Evolutionary conservation across 2,113 vertebrate species (phyloP).

Genomic region (Rhynchopsitta pachyrhyncha): DNA sequence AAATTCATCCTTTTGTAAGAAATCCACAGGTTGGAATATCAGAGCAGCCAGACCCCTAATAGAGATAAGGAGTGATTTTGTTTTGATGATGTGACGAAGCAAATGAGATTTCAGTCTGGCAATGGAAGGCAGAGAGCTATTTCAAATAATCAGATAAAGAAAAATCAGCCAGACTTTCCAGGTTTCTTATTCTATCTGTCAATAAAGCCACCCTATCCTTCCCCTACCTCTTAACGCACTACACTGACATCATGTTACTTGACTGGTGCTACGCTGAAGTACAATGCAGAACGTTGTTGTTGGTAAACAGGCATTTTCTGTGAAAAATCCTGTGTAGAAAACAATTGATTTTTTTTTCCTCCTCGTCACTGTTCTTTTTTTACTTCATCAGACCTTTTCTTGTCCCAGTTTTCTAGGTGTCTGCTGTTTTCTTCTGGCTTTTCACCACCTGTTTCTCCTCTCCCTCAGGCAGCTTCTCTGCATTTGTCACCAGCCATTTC

Average conservation of each 20-base stretch:
- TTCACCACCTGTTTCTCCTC: background rate
- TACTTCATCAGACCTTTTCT: background rate
- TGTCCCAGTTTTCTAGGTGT: background rate
- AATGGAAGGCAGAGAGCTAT: background rate
- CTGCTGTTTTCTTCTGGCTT: background rate
- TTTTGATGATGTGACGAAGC: background rate
- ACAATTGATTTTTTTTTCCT: background rate
- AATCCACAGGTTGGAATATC: background rate
- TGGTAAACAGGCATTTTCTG: slow-evolving; percentile 7
- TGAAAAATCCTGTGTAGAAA: background rate
- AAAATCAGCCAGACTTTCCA: slow-evolving; percentile 1
- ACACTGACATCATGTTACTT: background rate
- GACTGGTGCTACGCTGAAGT: background rate
- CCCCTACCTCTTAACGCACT: background rate
- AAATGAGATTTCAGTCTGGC: background rate
- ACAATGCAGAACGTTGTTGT: background rate
- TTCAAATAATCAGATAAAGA: slow-evolving; percentile 29
- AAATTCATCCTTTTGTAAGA: background rate
- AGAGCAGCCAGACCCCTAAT: background rate
- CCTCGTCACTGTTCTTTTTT: background rate
- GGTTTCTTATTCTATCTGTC: slow-evolving; percentile 9
- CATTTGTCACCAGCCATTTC: background rate
- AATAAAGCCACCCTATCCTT: slow-evolving; percentile 16
- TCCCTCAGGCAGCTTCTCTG: background rate
- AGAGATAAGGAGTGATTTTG: background rate